Evolutionary conservation across 2,113 vertebrate genomes (phyloP), one percentile per base, ranked within the genome.

Genomic region (Lamprotornis superbus): DNA sequence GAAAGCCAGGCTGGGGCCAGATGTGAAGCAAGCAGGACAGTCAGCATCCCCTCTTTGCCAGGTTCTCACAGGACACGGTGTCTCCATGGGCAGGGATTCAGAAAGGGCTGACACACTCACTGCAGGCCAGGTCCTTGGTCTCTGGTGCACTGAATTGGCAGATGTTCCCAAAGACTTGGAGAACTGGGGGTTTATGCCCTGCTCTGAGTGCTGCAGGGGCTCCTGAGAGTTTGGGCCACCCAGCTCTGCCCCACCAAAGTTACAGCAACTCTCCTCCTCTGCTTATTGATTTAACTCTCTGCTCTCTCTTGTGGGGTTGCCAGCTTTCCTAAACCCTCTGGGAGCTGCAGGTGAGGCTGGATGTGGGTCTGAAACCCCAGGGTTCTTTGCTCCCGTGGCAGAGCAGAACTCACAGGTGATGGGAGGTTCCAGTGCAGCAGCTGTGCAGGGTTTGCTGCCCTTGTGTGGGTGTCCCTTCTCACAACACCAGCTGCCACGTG

Each of bases 301-400:
- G 53, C 59, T 60, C 35, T 49, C 59, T 76, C 30, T 31, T 0
- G 0, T 0, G 3, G 28, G 42, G 21, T 18, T 59, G 4, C 21
- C 68, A 39, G 39, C 49, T 73, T 60, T 39, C 40, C 44, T 28
- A 23, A 13, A 33, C 33, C 24, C 50, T 40, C 31, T 44, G 21
- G 47, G 74, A 12, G 22, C 30, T 64, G 42, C 55, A 65, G 76
- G 18, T 33, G 59, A 50, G 33, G 44, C 27, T 81, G 64, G 15
- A 19, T 1, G 1, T 33, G 24, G 12, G 7, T 77, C 65, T 74
- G 81, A 87, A 80, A 52, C 9, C 2, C 0, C 1, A 0, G 42
- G n/a, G 46, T 33, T 80, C 0, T 67, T 50, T 53, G 55, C 39
- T 61, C 25, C 16, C 5, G 18, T 15, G 52, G 67, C 68, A 92